phyloP scores from a whole-genome alignment of 2,888 invertebrate species.

The Melanargia galathea region DNA sequence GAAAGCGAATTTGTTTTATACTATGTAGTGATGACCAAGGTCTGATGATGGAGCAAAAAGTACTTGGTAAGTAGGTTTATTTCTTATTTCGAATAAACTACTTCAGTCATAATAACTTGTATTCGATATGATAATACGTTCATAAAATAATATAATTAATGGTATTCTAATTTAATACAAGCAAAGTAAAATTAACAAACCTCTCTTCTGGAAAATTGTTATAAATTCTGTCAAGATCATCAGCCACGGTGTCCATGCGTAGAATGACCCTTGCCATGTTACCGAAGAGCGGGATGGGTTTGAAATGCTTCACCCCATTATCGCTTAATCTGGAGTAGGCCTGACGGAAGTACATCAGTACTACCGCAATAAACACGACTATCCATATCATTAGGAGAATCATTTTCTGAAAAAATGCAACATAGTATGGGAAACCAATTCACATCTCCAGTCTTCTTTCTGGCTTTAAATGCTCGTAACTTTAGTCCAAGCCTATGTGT shows the following conservation, averaged over 20 bases:
- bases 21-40: too few relatives aligned
- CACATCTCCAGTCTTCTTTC: too few relatives aligned
- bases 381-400: constrained; percentile 44
- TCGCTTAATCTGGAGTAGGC: constrained; percentile 47
- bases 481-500: too few relatives aligned
- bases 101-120: too few relatives aligned
- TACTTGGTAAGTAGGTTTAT: too few relatives aligned
- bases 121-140: too few relatives aligned
- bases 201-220: constrained; percentile 47
- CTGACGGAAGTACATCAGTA: constrained; percentile 47
- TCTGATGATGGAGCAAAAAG: too few relatives aligned
- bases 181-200: constrained; percentile 45
- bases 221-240: constrained; percentile 43
- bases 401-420: constrained; percentile 15
- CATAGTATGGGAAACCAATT: too few relatives aligned
- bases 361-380: constrained; percentile 40
- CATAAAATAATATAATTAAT: too few relatives aligned
- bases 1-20: too few relatives aligned
- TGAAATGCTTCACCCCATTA: constrained; percentile 47
- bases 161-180: neutral
- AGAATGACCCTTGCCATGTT: constrained; percentile 42
- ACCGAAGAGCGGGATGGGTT: constrained; percentile 47
- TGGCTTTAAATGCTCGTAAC: too few relatives aligned
- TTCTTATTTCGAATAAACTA: too few relatives aligned
- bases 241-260: constrained; percentile 46